These are phyloP conservation scores for Tipula unca DNA, from an alignment of 2,888 invertebrate species.

Conservation along the genomic window DNA sequence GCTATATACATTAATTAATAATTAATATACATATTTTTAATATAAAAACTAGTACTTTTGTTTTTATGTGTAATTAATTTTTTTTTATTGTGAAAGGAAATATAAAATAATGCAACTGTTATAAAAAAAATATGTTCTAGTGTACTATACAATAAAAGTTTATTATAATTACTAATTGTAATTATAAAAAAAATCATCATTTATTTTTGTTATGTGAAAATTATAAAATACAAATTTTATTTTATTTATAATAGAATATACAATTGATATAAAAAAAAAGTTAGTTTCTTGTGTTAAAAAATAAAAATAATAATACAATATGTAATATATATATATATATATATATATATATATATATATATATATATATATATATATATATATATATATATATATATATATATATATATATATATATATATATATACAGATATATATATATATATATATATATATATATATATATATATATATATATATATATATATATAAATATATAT, in stretches of 20 bases:
- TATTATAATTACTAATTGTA: neutral
- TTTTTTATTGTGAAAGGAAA: neutral
- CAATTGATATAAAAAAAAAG: neutral
- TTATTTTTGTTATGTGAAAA: neutral
- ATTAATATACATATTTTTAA: neutral
- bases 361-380: neutral
- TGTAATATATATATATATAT: neutral
- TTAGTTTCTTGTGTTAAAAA: neutral
- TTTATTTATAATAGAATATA: neutral
- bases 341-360: neutral
- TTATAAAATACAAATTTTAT: neutral
- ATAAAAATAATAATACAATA: neutral
- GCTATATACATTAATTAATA: neutral
- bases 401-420: neutral
- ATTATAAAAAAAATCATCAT: neutral
- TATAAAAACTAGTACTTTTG: neutral
- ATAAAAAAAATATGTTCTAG: neutral
- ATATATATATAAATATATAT: neutral
- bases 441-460: neutral
- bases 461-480: neutral
- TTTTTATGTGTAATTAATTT: neutral
- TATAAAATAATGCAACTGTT: neutral
- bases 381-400: neutral
- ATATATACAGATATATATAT: neutral
- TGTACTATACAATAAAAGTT: neutral